Evolutionary conservation across 2,888 invertebrate genomes (phyloP).

Genomic region (Allygus modestus): DNA sequence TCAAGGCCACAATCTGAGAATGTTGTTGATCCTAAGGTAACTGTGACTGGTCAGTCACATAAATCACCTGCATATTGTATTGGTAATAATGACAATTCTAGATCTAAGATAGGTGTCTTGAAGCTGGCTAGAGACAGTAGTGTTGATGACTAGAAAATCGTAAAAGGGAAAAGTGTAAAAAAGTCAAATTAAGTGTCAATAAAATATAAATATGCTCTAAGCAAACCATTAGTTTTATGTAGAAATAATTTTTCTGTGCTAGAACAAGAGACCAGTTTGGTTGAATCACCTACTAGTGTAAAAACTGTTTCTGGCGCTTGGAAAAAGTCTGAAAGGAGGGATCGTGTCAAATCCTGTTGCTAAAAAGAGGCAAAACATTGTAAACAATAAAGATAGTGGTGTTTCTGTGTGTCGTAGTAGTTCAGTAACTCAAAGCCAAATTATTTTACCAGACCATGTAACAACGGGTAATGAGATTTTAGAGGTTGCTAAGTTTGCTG

Average conservation of each 20-base stretch:
- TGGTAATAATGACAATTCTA: background rate
- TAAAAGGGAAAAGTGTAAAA: background rate
- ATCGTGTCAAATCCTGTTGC: background rate
- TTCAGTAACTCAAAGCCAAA: background rate
- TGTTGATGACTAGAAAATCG: background rate
- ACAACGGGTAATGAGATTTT: background rate
- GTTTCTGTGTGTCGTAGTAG: background rate
- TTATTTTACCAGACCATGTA: background rate
- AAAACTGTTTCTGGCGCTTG: conserved; percentile 19
- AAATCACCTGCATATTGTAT: background rate
- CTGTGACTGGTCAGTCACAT: background rate
- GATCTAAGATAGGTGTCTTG: background rate
- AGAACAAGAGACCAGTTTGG: background rate
- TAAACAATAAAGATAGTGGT: background rate
- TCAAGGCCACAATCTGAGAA: background rate
- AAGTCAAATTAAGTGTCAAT: background rate
- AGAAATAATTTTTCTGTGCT: background rate
- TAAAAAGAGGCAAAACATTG: background rate
- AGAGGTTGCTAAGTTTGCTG: background rate
- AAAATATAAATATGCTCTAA: background rate
- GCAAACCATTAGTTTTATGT: background rate
- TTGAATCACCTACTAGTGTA: background rate
- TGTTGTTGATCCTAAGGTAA: background rate
- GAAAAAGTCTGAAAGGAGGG: background rate
- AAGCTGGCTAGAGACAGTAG: background rate